Percentiles rank a stretch among this genome's conserved stretches.
phyloP scores from a whole-genome alignment of 2,113 vertebrate species.

The Eleginops maclovinus region DNA sequence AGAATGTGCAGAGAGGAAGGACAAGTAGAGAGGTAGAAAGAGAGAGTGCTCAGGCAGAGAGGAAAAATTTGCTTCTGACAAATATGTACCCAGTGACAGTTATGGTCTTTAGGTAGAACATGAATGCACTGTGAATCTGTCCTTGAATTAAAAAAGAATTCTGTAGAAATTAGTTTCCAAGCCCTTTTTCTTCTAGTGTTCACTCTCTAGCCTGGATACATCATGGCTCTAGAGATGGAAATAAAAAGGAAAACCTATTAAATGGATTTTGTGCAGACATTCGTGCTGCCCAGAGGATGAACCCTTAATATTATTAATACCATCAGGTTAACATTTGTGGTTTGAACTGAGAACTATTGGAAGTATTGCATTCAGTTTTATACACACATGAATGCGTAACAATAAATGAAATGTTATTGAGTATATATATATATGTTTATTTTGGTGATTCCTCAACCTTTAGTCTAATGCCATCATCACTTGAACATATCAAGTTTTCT shows the following conservation, averaged over 20 bases:
- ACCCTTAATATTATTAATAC: neutral
- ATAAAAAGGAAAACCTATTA: neutral
- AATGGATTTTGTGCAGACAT: neutral
- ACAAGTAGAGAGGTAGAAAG: conserved; percentile 7
- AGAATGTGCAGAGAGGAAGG: conserved; percentile 40
- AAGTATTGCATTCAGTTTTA: neutral
- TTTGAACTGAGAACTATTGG: neutral
- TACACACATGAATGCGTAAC: neutral
- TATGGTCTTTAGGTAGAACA: neutral
- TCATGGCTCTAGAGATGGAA: neutral
- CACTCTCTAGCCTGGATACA: neutral
- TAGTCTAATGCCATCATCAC: neutral
- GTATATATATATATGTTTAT: too few relatives aligned
- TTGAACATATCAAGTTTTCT: too few relatives aligned
- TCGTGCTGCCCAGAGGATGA: neutral
- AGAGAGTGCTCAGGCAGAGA: neutral
- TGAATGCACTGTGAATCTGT: neutral
- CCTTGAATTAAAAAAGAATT: neutral
- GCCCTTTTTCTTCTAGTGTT: neutral
- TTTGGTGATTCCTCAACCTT: neutral
- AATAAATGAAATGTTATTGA: neutral
- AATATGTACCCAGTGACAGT: neutral
- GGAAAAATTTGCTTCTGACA: conserved; percentile 10
- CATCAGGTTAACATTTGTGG: neutral
- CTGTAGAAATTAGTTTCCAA: too few relatives aligned